These are phyloP conservation scores for Hyla sarda DNA, from an alignment of 2,113 vertebrate genomes.

Conservation along the genomic window DNA sequence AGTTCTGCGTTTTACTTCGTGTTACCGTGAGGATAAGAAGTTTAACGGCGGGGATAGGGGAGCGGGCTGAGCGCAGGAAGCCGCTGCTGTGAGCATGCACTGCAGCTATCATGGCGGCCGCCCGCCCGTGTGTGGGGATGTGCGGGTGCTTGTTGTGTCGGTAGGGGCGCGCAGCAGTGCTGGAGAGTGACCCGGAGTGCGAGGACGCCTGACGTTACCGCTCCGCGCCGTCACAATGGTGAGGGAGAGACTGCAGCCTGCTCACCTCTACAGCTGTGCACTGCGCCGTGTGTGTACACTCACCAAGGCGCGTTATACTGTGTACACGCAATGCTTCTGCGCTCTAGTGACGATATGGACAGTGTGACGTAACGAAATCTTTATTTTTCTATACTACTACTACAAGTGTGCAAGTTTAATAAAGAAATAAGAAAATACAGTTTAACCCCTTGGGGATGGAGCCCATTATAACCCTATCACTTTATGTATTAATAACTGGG, in stretches of 20 bases:
- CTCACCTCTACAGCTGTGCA: neutral
- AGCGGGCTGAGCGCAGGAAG: neutral
- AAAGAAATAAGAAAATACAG: too few species aligned
- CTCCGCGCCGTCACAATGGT: neutral
- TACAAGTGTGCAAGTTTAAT: too few species aligned
- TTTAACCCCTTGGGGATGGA: too few species aligned
- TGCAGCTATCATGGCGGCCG: slow-evolving; percentile 9
- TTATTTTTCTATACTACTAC: too few species aligned
- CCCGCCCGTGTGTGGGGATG: neutral
- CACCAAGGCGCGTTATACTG: neutral
- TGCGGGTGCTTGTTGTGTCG: slow-evolving; percentile 20
- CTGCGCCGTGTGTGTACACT: neutral
- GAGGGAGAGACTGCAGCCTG: neutral
- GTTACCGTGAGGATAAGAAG: neutral
- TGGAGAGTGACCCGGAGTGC: slow-evolving; percentile 15
- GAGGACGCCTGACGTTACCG: slow-evolving; percentile 11
- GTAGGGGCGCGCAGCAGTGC: slow-evolving; percentile 24
- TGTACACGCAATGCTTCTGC: too few species aligned
- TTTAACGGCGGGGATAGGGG: neutral
- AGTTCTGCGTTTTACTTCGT: too few species aligned
- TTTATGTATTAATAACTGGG: too few species aligned
- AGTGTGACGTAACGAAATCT: too few species aligned
- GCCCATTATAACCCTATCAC: too few species aligned
- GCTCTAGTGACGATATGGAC: too few species aligned
- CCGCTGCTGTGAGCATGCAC: neutral